Evolutionary conservation across 2,888 invertebrate genomes (phyloP).

Genomic region (Ferdinandea cuprea): DNA sequence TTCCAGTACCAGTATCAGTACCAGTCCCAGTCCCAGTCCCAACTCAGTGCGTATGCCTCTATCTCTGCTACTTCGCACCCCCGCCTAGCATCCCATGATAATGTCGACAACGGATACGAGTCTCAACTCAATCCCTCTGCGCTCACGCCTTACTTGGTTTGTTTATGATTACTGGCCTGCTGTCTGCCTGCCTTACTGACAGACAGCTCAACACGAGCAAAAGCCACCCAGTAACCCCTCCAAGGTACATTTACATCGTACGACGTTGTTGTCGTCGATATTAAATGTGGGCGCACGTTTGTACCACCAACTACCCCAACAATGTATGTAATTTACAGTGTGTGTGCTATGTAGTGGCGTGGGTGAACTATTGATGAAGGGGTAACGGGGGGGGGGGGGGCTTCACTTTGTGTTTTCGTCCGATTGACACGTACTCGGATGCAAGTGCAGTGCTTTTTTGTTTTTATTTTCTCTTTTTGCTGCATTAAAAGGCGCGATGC

Average conservation of each 20-base stretch:
- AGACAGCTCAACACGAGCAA: constrained; percentile 24
- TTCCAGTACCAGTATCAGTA: background rate
- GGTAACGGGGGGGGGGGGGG: background rate
- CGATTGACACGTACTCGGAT: constrained; percentile 27
- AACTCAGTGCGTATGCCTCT: background rate
- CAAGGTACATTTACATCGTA: constrained; percentile 40
- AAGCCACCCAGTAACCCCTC: constrained; percentile 58
- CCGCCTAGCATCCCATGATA: constrained; percentile 9
- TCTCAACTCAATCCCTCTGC: constrained; percentile 14
- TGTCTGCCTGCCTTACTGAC: constrained; percentile 62
- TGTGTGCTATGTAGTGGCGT: constrained; percentile 30
- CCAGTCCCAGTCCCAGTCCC: background rate
- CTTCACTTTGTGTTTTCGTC: background rate
- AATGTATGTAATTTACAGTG: constrained; percentile 49
- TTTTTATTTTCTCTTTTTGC: background rate
- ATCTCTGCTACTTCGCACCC: background rate
- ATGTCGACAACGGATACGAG: constrained; percentile 46
- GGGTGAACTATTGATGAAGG: constrained; percentile 7
- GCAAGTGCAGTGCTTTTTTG: constrained; percentile 43
- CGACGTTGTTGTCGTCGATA: background rate
- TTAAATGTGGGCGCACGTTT: constrained; percentile 35
- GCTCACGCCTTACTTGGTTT: constrained; percentile 8
- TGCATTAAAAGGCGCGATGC: constrained; percentile 17
- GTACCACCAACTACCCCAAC: constrained; percentile 55
- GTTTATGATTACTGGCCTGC: constrained; percentile 59